Evolutionary conservation across 2,113 vertebrate species (phyloP), one percentile per base, ranked within the genome.

Genomic region (Seriola dumerili): DNA sequence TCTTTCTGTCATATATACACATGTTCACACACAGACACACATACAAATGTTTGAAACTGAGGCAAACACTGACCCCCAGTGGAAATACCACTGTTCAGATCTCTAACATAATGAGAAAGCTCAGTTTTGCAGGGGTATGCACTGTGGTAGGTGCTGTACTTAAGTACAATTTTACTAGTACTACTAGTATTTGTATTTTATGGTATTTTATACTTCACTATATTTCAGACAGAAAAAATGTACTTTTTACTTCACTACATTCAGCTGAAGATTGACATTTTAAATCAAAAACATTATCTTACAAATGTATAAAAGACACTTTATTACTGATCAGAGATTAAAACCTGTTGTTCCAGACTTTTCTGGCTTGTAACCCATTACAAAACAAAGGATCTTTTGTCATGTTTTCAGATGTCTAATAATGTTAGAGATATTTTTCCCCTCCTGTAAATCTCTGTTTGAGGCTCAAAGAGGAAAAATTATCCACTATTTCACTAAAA

Each of bases 21-120:
- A 36, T n/a, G 2, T 8, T 9, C 36, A 50, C 58, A 34, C 68
- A 14, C 59, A 58, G 57, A 73, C 54, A 54, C 54, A 40, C 50
- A 62, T 61, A 54, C 46, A 34, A 66, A 46, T 55, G 57, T 34
- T 34, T 71, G 10, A 86, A 64, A 65, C 11, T 2, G 59, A 85
- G 85, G 76, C 62, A 50, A 88, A 93, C 81, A 90, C 90, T 92
- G 92, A 85, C 93, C 85, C 84, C 94, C 19, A 87, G 92, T 94
- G 94, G 93, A 83, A 48, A 76, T 2, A 48, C 32, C 25, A 25
- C 16, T 12, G 32, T 65, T 42, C 72, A 38, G 29, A 57, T 64
- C 7, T 40, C 9, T 16, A 55, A 57, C 1, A 17, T 25, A 8
- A 62, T 67, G 29, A n/a, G 4, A 59, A 17, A 42, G 40, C 23